phyloP scores from a whole-genome alignment of 92 coral and sea anemone genomes.

The Parazoanthus swiftii region DNA sequence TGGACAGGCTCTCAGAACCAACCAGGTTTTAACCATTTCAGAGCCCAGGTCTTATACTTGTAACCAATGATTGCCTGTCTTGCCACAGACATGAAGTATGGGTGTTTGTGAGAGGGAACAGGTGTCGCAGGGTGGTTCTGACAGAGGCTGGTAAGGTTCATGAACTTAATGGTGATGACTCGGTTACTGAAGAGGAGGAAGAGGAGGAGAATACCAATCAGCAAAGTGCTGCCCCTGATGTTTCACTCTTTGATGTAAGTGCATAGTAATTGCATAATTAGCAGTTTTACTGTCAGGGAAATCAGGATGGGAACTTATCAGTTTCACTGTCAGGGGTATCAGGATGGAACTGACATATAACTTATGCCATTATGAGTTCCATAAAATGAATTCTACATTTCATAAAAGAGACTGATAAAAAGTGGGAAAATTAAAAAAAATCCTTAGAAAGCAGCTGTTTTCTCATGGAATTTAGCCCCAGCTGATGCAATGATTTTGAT shows the following conservation, averaged over 20 bases:
- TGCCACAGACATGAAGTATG: conserved; percentile 83
- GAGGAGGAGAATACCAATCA: conserved; percentile 47
- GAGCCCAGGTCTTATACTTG: not conserved
- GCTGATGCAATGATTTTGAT: no score
- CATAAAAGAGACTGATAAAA: no score
- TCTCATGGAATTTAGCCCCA: no score
- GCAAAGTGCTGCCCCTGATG: conserved; percentile 53
- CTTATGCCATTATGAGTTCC: no score
- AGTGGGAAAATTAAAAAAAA: no score
- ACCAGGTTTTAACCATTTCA: no score
- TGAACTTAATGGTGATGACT: conserved; percentile 68
- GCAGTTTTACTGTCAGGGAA: not conserved
- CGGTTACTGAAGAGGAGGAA: conserved; percentile 62
- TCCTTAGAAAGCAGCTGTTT: no score
- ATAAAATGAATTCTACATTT: no score
- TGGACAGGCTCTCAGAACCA: no score
- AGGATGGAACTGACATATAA: no score
- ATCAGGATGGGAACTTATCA: no score
- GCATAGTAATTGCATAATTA: not conserved
- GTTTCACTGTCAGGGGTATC: not conserved
- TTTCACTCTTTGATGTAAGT: conserved; percentile 86
- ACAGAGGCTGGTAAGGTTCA: conserved; percentile 78
- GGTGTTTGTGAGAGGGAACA: conserved; percentile 84
- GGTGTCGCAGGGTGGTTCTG: conserved; percentile 70
- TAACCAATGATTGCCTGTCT: not conserved